Conservation (phyloP, 2,888 invertebrate genomes). For the Drosophila pegasa region DNA sequence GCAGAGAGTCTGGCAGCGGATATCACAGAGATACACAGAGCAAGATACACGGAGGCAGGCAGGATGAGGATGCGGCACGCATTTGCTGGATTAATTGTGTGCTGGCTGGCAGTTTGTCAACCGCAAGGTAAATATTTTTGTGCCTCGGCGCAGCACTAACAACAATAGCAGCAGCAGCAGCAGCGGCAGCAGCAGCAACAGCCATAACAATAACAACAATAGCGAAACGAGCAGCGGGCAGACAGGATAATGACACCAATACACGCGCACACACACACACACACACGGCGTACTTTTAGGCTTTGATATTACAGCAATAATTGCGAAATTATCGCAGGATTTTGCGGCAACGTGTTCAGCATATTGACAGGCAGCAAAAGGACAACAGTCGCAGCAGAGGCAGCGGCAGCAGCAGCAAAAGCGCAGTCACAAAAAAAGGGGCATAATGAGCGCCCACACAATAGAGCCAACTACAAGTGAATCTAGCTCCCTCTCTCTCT, state of each 20-base stretch:
- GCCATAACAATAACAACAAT: slow-evolving; percentile 42
- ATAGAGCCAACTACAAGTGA: neutral
- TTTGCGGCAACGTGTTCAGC: slow-evolving; percentile 66
- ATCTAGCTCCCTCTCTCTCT: neutral
- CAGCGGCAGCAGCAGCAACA: slow-evolving; percentile 5
- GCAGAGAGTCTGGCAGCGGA: slow-evolving; percentile 8
- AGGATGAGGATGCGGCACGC: slow-evolving; percentile 69
- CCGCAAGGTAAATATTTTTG: slow-evolving; percentile 82
- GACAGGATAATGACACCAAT: slow-evolving; percentile 45
- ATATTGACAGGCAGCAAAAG: slow-evolving; percentile 48
- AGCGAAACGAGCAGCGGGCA: slow-evolving; percentile 29
- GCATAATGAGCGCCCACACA: slow-evolving; percentile 9
- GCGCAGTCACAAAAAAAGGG: slow-evolving; percentile 2
- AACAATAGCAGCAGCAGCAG: slow-evolving; percentile 14
- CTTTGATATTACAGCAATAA: slow-evolving; percentile 76
- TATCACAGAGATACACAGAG: slow-evolving; percentile 14
- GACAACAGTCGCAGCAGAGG: slow-evolving; percentile 10
- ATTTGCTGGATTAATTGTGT: slow-evolving; percentile 80
- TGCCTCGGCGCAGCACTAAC: slow-evolving; percentile 30
- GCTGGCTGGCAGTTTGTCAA: slow-evolving; percentile 79
- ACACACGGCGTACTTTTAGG: slow-evolving; percentile 28
- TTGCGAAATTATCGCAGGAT: slow-evolving; percentile 78
- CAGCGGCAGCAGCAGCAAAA: slow-evolving; percentile 8
- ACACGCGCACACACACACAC: slow-evolving; percentile 1
- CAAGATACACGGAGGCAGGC: slow-evolving; percentile 15